Evolutionary conservation across 2,797 vertebrate genomes (phyloP).

Genomic region (Ispidina picta): DNA sequence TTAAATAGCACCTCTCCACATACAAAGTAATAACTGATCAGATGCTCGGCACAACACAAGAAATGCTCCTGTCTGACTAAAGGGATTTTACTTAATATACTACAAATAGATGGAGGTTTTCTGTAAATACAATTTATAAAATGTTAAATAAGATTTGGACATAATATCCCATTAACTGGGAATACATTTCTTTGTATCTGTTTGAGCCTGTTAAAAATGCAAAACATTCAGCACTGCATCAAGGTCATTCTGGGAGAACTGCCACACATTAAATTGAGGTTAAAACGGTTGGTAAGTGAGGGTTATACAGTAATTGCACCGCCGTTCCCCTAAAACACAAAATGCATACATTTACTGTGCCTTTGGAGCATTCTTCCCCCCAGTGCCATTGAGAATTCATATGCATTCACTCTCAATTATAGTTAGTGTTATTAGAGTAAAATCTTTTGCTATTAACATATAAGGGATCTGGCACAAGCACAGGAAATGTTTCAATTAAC

Average conservation of each 20-base stretch:
- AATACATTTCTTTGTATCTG: constrained; percentile 36
- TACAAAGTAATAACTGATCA: constrained; percentile 76
- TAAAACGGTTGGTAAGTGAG: constrained; percentile 64
- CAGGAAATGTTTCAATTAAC: neutral
- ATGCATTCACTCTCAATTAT: constrained; percentile 6
- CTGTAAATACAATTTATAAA: constrained; percentile 38
- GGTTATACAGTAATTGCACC: constrained; percentile 58
- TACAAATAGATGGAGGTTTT: constrained; percentile 46
- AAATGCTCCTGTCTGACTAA: constrained; percentile 14
- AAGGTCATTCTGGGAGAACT: constrained; percentile 55
- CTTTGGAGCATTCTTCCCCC: neutral
- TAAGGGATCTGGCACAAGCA: neutral
- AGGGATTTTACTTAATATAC: constrained; percentile 38
- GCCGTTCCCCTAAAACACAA: constrained; percentile 49
- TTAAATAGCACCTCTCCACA: constrained; percentile 70
- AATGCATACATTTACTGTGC: constrained; percentile 47
- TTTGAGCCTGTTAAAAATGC: constrained; percentile 40
- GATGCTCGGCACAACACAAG: neutral
- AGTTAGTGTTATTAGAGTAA: constrained; percentile 30
- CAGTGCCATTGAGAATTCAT: constrained; percentile 27
- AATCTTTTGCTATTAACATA: constrained; percentile 1
- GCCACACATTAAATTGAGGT: constrained; percentile 50
- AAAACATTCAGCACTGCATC: constrained; percentile 39
- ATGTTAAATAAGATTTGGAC: constrained; percentile 36
- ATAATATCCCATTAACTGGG: constrained; percentile 19